Evolutionary conservation across 2,888 invertebrate species (phyloP).

Genomic region (Bellardia pandia): DNA sequence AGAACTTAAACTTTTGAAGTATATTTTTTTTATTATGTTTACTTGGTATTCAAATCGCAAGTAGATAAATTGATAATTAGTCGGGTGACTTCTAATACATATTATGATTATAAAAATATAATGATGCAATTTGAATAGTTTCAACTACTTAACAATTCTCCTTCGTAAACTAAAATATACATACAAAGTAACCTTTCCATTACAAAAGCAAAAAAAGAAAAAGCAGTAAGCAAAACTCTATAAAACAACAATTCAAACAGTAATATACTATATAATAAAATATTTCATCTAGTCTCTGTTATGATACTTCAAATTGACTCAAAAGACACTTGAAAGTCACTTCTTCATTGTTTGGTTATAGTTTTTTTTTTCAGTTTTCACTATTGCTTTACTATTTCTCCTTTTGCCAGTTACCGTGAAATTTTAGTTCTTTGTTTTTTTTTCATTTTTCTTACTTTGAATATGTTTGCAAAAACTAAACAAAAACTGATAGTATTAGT

Average conservation of each 20-base stretch:
- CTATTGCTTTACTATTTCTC: background rate
- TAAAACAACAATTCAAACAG: constrained; percentile 45
- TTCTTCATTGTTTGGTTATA: constrained; percentile 32
- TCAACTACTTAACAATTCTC: background rate
- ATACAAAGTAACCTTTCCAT: constrained; percentile 4
- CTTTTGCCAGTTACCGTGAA: constrained; percentile 37
- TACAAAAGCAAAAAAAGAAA: background rate
- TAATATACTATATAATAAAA: constrained; percentile 55
- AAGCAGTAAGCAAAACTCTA: background rate
- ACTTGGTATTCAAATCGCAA: background rate
- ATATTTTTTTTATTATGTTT: background rate
- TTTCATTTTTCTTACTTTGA: constrained; percentile 35
- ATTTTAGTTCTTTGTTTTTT: constrained; percentile 60
- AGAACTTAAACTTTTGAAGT: background rate
- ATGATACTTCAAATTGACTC: constrained; percentile 58
- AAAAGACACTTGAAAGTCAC: constrained; percentile 74
- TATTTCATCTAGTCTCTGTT: constrained; percentile 45
- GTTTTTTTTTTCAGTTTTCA: constrained; percentile 1
- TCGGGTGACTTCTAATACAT: no score
- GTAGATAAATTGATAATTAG: constrained; percentile 8
- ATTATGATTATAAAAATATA: background rate
- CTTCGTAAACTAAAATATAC: no score
- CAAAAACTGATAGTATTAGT: constrained; percentile 18
- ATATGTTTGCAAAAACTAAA: constrained; percentile 15
- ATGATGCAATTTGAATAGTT: background rate